Evolutionary conservation across 1,140 invertebrate species (phyloP), one percentile per base, ranked within the genome.

Genomic region (Drosophila ambigua): DNA sequence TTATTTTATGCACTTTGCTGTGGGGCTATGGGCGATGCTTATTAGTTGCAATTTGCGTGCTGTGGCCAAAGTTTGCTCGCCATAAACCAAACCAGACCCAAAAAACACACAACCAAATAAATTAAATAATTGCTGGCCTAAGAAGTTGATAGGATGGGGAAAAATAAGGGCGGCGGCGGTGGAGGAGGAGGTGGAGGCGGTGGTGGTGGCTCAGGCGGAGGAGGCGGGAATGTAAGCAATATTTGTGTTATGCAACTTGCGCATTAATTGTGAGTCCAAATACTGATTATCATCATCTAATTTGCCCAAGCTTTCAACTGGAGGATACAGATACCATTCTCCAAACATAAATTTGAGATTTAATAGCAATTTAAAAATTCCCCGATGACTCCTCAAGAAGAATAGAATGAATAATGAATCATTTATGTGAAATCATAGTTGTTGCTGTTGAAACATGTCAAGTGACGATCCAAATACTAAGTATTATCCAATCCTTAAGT

Each of bases 181-280:
- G 80, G 79, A 0, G 81, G 69, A 2, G 77, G 83, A 0, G 77
- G 73, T 2, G 79, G 69, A 0, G 54, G 66, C 6, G 61, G 62
- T 0, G 62, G 65, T 23, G 79, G 77, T 35, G 23, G 20, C 20
- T 20, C 20, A 8, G 28, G 31, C 2, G 84, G 88, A 1, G 78
- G 80, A 13, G 83, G 80, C 41, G 82, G 69, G 49, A 91, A 91
- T 91, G 90, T 91, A 91, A 91, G 90, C 85, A 91, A 91, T 79
- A 91, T 91, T 89, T 91, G 84, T 91, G 81, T 91, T 90, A 82
- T 90, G 77, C 89, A 91, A 89, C 79, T 76, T 9, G 45, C 67
- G 61, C 41, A 68, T 68, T 87, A 88, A 87, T 57, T 87, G 83
- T 88, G 72, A 87, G 83, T 88, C 46, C 46, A 68, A 75, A 68